Conservation (phyloP, 2,888 invertebrate genomes). For the Quadriops clusia region DNA sequence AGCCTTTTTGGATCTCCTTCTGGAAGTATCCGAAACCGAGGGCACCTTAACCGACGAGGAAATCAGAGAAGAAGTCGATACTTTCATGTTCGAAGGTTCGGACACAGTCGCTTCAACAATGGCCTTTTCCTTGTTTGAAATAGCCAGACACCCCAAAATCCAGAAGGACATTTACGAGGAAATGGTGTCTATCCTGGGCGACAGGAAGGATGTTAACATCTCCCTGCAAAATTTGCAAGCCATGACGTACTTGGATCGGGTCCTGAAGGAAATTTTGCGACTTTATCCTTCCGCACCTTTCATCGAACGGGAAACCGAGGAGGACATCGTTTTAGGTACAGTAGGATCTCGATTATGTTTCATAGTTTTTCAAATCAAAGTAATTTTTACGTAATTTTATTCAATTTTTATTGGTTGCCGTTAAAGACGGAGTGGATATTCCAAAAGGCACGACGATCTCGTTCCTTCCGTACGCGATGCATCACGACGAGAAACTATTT, state of each 20-base stretch:
- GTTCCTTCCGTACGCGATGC: conserved; percentile 12
- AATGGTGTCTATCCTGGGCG: conserved; percentile 22
- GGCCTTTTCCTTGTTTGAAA: conserved; percentile 39
- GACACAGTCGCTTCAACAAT: conserved; percentile 44
- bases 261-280: conserved; percentile 46
- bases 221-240: conserved; percentile 28
- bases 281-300: conserved; percentile 43
- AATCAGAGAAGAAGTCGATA: conserved; percentile 45
- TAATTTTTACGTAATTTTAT: neutral
- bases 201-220: conserved; percentile 21
- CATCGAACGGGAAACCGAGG: conserved; percentile 35
- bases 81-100: conserved; percentile 36
- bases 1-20: conserved; percentile 39
- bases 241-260: conserved; percentile 44
- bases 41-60: conserved; percentile 36
- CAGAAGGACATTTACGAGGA: conserved; percentile 32
- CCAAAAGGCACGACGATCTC: conserved; percentile 11
- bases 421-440: conserved; percentile 11
- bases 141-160: conserved; percentile 39
- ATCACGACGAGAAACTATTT: conserved; percentile 10
- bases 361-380: too few relatives aligned
- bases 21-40: conserved; percentile 38
- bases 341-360: conserved; percentile 1
- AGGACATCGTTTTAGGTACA: conserved; percentile 29
- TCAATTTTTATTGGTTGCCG: conserved; percentile 5